Conservation (phyloP, 2,113 vertebrate genomes). For the Tiliqua scincoides region DNA sequence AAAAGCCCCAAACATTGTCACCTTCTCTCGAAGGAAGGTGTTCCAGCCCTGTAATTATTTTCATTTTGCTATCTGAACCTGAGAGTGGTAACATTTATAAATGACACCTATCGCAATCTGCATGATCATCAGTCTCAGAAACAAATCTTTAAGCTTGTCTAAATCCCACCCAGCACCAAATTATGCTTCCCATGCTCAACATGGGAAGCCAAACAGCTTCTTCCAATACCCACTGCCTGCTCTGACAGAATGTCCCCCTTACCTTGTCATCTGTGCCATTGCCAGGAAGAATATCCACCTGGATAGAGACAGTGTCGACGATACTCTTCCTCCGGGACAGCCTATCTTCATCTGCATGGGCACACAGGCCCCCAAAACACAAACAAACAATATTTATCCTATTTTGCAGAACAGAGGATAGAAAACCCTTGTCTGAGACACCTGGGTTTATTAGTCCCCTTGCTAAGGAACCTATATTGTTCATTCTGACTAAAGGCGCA, state of each 20-base stretch:
- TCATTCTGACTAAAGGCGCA: neutral
- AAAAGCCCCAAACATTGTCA: too few species aligned
- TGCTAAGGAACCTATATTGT: neutral
- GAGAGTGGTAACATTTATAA: neutral
- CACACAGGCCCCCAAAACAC: neutral
- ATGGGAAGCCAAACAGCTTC: too few species aligned
- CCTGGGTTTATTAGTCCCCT: neutral
- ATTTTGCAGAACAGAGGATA: too few species aligned
- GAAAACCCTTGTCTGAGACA: neutral
- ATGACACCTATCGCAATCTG: neutral
- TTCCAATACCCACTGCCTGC: too few species aligned
- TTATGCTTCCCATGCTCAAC: neutral
- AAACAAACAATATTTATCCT: neutral
- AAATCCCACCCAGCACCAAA: neutral
- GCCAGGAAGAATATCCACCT: constrained; percentile 84
- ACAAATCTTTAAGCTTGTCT: neutral
- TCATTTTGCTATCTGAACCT: too few species aligned
- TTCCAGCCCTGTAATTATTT: too few species aligned
- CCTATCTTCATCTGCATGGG: constrained; percentile 87
- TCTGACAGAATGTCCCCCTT: neutral
- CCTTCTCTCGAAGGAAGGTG: too few species aligned
- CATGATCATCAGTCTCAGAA: neutral
- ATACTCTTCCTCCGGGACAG: constrained; percentile 88
- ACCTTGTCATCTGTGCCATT: constrained; percentile 77
- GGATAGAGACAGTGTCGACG: constrained; percentile 89